Percentiles rank a stretch among this genome's conserved stretches.
Conservation (phyloP, 2,888 invertebrate genomes). For the Nipponacmea schrenckii region DNA sequence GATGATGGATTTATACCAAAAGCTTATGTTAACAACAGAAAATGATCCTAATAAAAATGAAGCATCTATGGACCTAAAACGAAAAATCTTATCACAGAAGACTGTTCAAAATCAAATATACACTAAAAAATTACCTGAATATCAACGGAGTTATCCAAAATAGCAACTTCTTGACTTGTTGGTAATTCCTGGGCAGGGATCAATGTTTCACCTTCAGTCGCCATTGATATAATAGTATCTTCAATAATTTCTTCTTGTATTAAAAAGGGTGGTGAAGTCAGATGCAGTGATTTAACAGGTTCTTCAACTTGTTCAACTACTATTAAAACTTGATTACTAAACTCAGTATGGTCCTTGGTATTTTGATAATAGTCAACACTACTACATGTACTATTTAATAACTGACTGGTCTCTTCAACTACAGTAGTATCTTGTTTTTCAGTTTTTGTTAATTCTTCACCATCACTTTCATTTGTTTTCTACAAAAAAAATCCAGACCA, state of each 20-base stretch:
- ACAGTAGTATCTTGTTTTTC: background rate
- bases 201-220: background rate
- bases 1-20: too few species aligned
- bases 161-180: background rate
- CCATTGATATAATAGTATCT: background rate
- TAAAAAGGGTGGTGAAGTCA: background rate
- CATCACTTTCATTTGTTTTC: slow-evolving; percentile 4
- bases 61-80: too few species aligned
- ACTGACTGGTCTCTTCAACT: background rate
- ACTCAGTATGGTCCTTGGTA: background rate
- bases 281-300: background rate
- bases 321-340: background rate
- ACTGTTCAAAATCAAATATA: too few species aligned
- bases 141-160: slow-evolving; percentile 3
- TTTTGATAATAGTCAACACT: background rate
- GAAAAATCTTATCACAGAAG: too few species aligned
- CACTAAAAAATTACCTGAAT: background rate
- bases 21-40: too few species aligned
- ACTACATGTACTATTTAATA: background rate
- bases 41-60: too few species aligned
- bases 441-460: background rate
- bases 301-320: background rate
- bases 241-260: background rate
- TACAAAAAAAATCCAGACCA: background rate
- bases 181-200: slow-evolving; percentile 1